Base-by-base conservation (phyloP, 1,140 invertebrate species). In the Anagrus nilaparvatae region DNA sequence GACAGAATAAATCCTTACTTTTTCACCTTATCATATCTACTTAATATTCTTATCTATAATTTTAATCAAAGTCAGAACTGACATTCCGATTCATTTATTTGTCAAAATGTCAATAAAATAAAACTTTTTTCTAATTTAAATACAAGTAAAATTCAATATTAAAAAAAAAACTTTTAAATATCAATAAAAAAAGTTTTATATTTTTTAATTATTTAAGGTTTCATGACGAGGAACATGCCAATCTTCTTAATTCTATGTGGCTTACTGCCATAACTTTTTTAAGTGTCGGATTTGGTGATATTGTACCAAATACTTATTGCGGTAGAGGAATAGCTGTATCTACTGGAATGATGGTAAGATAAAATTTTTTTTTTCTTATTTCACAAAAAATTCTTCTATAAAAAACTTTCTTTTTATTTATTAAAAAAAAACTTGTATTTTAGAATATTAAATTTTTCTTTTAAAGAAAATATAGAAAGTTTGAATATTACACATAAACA, bases 261-360 rank as follows among this genome's bases (percentile, higher is more conserved):
- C 82, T 97, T 70, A 95, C 96, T 69, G 89, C 92, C 58, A 97
- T 94, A 62, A 97, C 93, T 57, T 90, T 98, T 78, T 82, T 97
- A 57, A 95, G 91, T 71, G 91, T 98, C 63, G 93, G 94, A 62
- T 99, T 98, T 76, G 96, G 96, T 63, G 96, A 99, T 76, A 96
- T 99, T 69, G 95, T 99, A 62, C 96, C 96, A 61, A 97, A 98
- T 74, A 99, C 96, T 51, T 97, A 98, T 76, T 98, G 94, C 74
- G 95, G 95, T 57, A 78, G 95, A 69, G 90, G 87, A 63, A 96
- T 98, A 61, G 92, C 95, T 59, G 93, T 99, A 58, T 90, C 87
- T 65, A 97, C 93, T 49, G 95, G 95, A 61, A 92, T 98, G 65
- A 96, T 98, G 90, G 96, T 97, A 83, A 91, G 81, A 69, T 38